Evolutionary conservation across 2,888 invertebrate species (phyloP).

Genomic region (Leptopterna dolabrata): DNA sequence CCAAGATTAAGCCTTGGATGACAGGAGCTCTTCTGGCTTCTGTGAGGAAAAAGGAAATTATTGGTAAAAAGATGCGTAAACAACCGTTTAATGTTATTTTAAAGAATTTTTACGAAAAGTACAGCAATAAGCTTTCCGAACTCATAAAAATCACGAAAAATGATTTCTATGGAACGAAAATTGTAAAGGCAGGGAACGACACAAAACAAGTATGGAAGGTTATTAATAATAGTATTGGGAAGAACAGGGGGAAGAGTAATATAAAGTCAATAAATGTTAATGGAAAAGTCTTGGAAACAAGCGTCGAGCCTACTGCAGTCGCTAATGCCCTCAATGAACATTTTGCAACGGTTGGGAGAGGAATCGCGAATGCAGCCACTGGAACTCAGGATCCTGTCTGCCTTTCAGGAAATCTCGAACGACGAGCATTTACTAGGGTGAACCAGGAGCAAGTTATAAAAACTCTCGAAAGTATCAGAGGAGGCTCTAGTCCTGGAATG

Average conservation of each 20-base stretch:
- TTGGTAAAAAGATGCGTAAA: too few species aligned
- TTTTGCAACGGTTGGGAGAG: background rate
- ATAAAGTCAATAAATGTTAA: background rate
- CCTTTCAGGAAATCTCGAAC: background rate
- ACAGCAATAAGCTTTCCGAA: background rate
- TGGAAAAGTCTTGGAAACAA: background rate
- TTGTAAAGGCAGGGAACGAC: background rate
- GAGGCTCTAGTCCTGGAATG: background rate
- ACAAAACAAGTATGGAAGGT: background rate
- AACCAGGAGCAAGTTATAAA: background rate
- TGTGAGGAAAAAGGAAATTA: background rate
- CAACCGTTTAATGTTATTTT: background rate
- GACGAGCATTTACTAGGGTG: background rate
- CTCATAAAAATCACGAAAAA: background rate
- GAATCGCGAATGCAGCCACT: background rate
- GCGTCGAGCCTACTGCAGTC: background rate
- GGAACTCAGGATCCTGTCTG: too few species aligned
- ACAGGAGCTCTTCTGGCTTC: background rate
- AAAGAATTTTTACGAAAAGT: background rate
- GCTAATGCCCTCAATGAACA: background rate
- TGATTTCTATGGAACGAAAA: background rate
- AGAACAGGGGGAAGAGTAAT: background rate
- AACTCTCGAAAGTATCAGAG: background rate
- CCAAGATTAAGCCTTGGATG: background rate
- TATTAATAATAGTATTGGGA: background rate